These are phyloP conservation scores for Columba janthina DNA, from an alignment of 2,113 vertebrate species.

Conservation along the genomic window DNA sequence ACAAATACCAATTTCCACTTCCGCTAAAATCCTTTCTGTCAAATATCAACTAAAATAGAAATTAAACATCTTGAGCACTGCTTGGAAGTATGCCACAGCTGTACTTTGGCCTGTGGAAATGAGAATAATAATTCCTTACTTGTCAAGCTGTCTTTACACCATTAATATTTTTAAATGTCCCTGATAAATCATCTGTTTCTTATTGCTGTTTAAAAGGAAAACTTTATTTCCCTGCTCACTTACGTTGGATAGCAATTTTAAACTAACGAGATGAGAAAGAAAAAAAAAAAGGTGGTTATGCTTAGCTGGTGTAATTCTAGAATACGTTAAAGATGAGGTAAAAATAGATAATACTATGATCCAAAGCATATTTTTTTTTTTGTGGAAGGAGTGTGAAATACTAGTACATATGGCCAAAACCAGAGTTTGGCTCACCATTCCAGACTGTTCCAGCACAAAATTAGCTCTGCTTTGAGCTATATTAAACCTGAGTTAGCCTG, in stretches of 20 bases:
- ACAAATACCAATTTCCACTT: constrained; percentile 6
- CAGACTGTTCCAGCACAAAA: constrained; percentile 22
- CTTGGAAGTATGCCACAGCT: constrained; percentile 24
- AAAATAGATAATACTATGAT: constrained; percentile 19
- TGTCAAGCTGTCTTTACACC: constrained; percentile 27
- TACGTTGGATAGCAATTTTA: not conserved
- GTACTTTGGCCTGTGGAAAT: constrained; percentile 21
- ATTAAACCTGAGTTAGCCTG: constrained; percentile 30
- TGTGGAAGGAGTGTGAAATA: not conserved
- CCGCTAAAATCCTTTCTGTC: constrained; percentile 10
- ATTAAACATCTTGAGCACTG: constrained; percentile 5
- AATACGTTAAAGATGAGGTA: not conserved
- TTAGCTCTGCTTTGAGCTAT: constrained; percentile 37
- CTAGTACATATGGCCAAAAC: not conserved
- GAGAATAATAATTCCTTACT: not conserved
- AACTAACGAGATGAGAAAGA: not conserved
- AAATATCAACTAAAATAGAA: constrained; percentile 43
- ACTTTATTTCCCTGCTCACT: not conserved
- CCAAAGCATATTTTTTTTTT: not conserved
- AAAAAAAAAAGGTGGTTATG: not conserved
- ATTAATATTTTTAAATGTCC: constrained; percentile 42
- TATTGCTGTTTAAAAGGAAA: not conserved
- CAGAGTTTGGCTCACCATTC: not conserved
- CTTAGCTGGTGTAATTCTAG: not conserved
- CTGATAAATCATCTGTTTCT: constrained; percentile 12